A percentile compares a stretch with the other conserved stretches of the same genome.
phyloP scores from a whole-genome alignment of 2,113 vertebrate genomes.

The Phainopepla nitens region DNA sequence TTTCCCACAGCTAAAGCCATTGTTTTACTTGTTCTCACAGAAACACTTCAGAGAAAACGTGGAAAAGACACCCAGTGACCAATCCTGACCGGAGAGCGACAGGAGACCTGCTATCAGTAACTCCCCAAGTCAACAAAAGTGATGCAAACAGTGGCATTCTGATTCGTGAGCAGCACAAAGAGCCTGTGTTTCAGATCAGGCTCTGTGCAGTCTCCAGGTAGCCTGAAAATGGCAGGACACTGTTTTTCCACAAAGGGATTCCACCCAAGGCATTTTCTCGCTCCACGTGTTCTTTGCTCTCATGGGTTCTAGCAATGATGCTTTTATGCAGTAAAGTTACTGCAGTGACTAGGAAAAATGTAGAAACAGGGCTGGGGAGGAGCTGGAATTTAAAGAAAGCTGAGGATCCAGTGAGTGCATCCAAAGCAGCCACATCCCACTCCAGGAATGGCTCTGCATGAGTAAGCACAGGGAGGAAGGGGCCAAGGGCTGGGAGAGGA shows the following conservation, averaged over 20 bases:
- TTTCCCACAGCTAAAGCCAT: not conserved
- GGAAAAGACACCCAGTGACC: not conserved
- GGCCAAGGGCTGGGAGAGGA: not conserved
- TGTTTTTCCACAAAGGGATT: not conserved
- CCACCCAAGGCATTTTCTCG: not conserved
- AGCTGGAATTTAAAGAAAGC: not conserved
- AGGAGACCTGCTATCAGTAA: not conserved
- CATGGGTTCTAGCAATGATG: accelerated
- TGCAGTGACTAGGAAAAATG: not conserved
- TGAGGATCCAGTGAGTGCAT: not conserved
- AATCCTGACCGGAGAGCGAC: not conserved
- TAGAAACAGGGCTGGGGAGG: not conserved
- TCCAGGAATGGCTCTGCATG: not conserved
- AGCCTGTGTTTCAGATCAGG: not conserved
- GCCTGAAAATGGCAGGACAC: not conserved
- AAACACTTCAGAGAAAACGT: not conserved
- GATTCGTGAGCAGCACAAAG: not conserved
- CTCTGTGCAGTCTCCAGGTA: not conserved
- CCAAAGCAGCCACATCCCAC: not conserved
- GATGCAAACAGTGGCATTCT: not conserved
- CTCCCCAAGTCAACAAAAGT: not conserved
- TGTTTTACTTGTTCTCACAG: not conserved
- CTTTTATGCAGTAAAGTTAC: not conserved
- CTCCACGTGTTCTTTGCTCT: not conserved
- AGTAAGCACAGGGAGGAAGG: not conserved